A percentile compares a stretch with the other conserved stretches of the same genome.
phyloP scores from a whole-genome alignment of 2,113 vertebrate genomes.

The Neotragus moschatus region DNA sequence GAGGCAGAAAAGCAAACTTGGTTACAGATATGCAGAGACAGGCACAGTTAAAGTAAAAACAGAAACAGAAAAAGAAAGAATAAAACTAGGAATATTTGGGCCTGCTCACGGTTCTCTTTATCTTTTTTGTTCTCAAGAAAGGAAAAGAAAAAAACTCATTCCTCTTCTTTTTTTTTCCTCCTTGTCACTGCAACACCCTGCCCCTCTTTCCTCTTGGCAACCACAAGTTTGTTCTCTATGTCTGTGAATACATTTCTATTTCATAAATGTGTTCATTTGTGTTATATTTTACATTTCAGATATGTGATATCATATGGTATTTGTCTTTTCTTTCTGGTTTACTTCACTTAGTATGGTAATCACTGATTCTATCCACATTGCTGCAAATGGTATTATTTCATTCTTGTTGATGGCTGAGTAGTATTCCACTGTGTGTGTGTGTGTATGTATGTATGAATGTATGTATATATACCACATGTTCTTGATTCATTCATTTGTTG shows the following conservation, averaged over 20 bases:
- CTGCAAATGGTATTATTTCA: background rate
- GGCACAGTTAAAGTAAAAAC: background rate
- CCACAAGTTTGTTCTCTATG: background rate
- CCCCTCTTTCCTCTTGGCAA: background rate
- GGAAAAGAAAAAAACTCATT: background rate
- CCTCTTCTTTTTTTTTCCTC: background rate
- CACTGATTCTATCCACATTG: background rate
- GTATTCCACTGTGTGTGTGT: background rate
- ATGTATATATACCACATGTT: background rate
- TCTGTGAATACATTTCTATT: background rate
- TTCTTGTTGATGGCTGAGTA: background rate
- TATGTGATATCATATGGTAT: background rate
- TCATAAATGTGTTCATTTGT: background rate
- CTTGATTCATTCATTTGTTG: background rate
- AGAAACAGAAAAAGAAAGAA: background rate
- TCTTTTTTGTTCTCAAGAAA: background rate
- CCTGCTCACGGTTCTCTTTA: background rate
- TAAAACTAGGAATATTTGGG: background rate
- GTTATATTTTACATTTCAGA: background rate
- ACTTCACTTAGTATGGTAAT: background rate
- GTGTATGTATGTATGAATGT: background rate
- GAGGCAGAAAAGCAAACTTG: background rate
- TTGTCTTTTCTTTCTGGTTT: background rate
- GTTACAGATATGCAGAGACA: background rate
- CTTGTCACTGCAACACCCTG: background rate